Evolutionary conservation across 35 echinoderm and acorn worm genomes (phyloP), one percentile per base, ranked within the genome.

Genomic region (Ophioderma brevispina): DNA sequence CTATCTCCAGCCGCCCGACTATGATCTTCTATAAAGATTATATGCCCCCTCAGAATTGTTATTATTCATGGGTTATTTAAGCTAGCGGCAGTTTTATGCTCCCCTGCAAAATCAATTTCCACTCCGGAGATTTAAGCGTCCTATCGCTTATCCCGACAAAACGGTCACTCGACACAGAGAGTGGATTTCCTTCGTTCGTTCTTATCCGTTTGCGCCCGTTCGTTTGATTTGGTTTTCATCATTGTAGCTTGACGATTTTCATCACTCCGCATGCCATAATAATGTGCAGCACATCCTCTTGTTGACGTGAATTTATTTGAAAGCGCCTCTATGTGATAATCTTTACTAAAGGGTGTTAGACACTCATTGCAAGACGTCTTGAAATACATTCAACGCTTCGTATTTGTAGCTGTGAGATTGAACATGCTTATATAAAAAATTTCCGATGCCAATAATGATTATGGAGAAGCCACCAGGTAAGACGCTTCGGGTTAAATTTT

Each of bases 51-150:
- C 3, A 25, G 59, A 70, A 70, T 70, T 70, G 59, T 70, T 70
- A 70, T 70, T 70, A 70, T 70, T 70, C 59, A 70, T 70, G 23
- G 59, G 59, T 70, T 70, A 70, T 70, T 70, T 70, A 70, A 70
- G 59, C 59, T 70, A 70, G 59, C 59, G 59, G 59, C 59, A 25
- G 59, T 70, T 70, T 70, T 70, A 70, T 70, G 59, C 28, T 70
- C 59, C 59, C 59, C 28, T 25, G 59, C n/a, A 70, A 70, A 70
- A 70, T 70, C 59, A 70, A 70, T 70, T 70, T 70, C 15, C 28
- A 70, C 59, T 18, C 59, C 59, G 59, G 59, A 70, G 59, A 70
- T 70, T 70, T 70, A 30, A 70, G 23, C 59, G 59, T 70, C 28
- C 59, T 70, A 70, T 70, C 59, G 59, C n/a, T 25, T 25, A 70